Base-by-base conservation (phyloP, 2,113 vertebrate species). In the Sapajus apella region DNA sequence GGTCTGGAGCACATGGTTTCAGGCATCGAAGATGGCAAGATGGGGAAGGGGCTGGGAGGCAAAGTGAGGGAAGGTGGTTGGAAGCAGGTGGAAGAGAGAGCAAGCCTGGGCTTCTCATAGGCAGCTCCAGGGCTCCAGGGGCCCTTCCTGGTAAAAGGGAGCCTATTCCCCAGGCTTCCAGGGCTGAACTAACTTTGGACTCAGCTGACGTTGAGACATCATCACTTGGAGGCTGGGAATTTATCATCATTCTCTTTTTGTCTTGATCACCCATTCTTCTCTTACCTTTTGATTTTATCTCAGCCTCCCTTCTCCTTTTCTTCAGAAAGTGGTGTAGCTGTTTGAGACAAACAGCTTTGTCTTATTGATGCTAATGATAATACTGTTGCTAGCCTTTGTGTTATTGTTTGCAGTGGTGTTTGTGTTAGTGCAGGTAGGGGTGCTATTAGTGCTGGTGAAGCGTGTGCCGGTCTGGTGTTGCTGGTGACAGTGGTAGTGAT, bases 111-210 rank as follows among this genome's bases (percentile, higher is more conserved):
- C 16, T 27, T 73, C 30, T 5, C n/a, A 13, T 27, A 14, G 0
- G 21, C 11, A 6, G 8, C 16, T 58, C 75, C 12, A 66, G 17
- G n/a, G n/a, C 32, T 45, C 2, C 1, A 0, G 4, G 0, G 0
- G 21, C 45, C n/a, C 17, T 13, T 52, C 18, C 23, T 23, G 40
- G 18, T 58, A 40, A n/a, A 21, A 37, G 55, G 10, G 47, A 66
- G 35, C 56, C 30, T n/a, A 20, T 43, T 76, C 27, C 2, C 66
- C 25, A 64, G 70, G 8, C 70, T 25, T 8, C 23, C 20, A 23
- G 86, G 45, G 32, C 37, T 55, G 79, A 45, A 35, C 37, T 64
- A 32, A 55, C 47, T 86, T 55, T 68, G 87, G 23, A 35, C 12
- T 40, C 55, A 64, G 1, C 6, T 47, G 76, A 50, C 47, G 25